phyloP scores from a whole-genome alignment of 2,888 invertebrate species.

The Agriopis marginaria region DNA sequence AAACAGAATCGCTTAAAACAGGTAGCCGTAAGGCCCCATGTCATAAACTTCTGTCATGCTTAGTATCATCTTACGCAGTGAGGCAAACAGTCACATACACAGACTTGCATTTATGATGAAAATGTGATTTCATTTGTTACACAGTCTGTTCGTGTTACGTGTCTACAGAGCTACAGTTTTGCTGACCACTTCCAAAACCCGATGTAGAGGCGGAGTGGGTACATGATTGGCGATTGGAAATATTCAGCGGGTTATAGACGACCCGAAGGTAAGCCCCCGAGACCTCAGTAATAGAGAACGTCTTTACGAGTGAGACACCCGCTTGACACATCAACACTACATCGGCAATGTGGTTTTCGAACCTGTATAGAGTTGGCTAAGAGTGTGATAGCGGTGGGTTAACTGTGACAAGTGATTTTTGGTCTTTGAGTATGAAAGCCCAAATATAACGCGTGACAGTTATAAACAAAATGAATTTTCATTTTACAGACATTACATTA shows the following conservation, averaged over 20 bases:
- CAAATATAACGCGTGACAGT: neutral
- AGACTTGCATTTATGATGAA: neutral
- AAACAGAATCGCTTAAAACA: too few species aligned
- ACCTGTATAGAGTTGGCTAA: conserved; percentile 43
- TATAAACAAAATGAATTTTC: neutral
- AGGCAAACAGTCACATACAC: neutral
- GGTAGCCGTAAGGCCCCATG: too few species aligned
- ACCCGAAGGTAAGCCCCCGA: conserved; percentile 64
- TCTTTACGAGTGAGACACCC: conserved; percentile 80
- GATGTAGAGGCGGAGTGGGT: conserved; percentile 1
- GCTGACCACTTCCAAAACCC: conserved; percentile 20
- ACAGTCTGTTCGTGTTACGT: neutral
- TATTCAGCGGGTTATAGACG: conserved; percentile 55
- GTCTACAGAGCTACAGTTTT: neutral
- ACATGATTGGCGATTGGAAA: conserved; percentile 45
- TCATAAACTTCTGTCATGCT: too few species aligned
- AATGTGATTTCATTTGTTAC: neutral
- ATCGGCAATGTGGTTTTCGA: conserved; percentile 52
- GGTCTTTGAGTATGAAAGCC: neutral
- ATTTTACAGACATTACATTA: neutral
- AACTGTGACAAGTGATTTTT: conserved; percentile 30
- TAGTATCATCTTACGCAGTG: too few species aligned
- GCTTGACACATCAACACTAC: conserved; percentile 77
- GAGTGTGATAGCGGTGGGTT: conserved; percentile 51
- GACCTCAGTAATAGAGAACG: conserved; percentile 76